Percentiles rank a stretch among this genome's conserved stretches.
phyloP scores from a whole-genome alignment of 23 tunicate genomes.

The Clavelina lepadiformis region DNA sequence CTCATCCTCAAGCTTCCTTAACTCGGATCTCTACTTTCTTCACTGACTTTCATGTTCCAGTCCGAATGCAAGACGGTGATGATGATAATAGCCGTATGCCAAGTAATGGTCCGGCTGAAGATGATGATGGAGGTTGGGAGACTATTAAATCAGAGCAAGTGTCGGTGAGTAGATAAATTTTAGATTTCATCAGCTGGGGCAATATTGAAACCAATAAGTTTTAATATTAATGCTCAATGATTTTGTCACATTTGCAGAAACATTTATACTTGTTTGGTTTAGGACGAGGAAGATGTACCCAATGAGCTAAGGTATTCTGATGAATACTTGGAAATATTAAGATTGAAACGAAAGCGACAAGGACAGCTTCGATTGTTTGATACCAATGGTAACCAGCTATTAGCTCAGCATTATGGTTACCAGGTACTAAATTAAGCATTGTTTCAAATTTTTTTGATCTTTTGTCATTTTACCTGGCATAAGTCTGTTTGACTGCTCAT shows the following conservation, averaged over 20 bases:
- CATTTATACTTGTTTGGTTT: background rate
- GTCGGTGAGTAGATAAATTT: slow-evolving; percentile 39
- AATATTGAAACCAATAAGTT: background rate
- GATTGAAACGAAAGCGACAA: slow-evolving; percentile 52
- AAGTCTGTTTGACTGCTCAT: background rate
- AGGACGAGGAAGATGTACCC: slow-evolving; percentile 91
- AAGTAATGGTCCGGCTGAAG: slow-evolving; percentile 7
- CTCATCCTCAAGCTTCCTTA: slow-evolving; percentile 66
- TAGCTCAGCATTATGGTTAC: slow-evolving; percentile 71
- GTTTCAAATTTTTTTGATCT: background rate
- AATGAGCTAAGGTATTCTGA: slow-evolving; percentile 57
- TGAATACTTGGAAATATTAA: slow-evolving; percentile 74
- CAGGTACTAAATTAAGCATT: slow-evolving; percentile 27
- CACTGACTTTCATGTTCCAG: slow-evolving; percentile 78
- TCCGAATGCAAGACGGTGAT: slow-evolving; percentile 58
- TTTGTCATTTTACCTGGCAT: background rate
- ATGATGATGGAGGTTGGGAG: slow-evolving; percentile 46
- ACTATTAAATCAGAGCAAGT: slow-evolving; percentile 50
- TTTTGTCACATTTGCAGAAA: background rate
- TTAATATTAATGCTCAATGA: background rate
- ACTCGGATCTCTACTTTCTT: slow-evolving; percentile 77
- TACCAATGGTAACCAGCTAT: slow-evolving; percentile 40
- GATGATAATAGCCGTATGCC: slow-evolving; percentile 5
- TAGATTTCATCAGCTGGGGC: background rate
- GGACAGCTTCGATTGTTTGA: slow-evolving; percentile 34